These are phyloP conservation scores for Elachura formosa DNA, from an alignment of 2,113 vertebrate species.

Conservation along the genomic window DNA sequence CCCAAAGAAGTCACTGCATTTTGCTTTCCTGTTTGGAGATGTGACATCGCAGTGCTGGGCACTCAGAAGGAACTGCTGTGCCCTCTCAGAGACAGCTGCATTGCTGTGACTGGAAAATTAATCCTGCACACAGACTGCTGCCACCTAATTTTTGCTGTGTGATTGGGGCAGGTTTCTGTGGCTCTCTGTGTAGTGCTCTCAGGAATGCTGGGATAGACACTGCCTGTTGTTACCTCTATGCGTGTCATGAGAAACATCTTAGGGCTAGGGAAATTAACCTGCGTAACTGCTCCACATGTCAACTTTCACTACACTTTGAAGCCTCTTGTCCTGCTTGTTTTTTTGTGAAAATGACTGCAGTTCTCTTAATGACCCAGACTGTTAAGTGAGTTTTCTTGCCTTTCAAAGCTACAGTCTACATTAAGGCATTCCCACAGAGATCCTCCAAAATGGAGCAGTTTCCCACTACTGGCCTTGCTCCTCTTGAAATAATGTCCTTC, in stretches of 20 bases:
- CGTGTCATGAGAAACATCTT: not conserved
- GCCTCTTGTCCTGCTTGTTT: not conserved
- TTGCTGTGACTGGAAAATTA: not conserved
- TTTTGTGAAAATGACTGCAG: not conserved
- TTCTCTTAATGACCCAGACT: not conserved
- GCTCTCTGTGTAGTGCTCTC: not conserved
- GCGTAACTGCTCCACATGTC: not conserved
- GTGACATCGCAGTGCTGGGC: not conserved
- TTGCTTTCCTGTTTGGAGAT: not conserved
- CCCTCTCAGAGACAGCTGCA: not conserved
- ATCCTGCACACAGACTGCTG: not conserved
- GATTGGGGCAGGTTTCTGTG: not conserved
- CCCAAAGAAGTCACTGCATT: slow-evolving; percentile 15
- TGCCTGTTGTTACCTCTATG: not conserved
- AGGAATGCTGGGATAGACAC: not conserved
- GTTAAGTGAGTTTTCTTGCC: not conserved
- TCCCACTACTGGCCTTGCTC: not conserved
- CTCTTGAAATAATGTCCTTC: not conserved
- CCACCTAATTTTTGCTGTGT: not conserved
- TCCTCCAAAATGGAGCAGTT: not conserved
- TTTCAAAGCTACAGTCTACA: not conserved
- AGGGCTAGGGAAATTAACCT: not conserved
- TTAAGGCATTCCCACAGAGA: not conserved
- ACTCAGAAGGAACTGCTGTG: not conserved
- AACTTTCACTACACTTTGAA: not conserved